phyloP scores from a whole-genome alignment of 2,797 vertebrate species.

The Halcyon badia region DNA sequence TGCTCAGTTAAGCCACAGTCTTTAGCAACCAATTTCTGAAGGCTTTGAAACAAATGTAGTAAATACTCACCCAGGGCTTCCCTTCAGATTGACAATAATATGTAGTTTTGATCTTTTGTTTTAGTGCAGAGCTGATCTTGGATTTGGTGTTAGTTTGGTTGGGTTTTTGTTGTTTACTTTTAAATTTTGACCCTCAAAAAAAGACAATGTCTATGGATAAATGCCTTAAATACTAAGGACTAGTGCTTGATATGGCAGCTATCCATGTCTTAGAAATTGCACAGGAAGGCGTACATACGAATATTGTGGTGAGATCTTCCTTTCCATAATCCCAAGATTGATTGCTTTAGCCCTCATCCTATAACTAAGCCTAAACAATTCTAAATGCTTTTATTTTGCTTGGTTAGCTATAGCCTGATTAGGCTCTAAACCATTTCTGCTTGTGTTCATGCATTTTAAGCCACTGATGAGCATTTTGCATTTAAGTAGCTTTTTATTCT shows the following conservation, averaged over 20 bases:
- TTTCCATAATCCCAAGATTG: background rate
- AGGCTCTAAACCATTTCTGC: background rate
- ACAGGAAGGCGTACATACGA: background rate
- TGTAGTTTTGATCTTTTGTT: background rate
- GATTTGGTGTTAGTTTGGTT: background rate
- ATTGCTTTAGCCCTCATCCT: background rate
- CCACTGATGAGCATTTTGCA: background rate
- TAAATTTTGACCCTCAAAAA: too few relatives aligned
- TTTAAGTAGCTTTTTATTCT: background rate
- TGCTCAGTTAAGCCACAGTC: background rate
- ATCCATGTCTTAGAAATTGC: background rate
- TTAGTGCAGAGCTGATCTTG: background rate
- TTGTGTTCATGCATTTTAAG: background rate
- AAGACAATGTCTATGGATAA: background rate
- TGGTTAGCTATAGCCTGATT: background rate
- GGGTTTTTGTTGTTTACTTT: too few relatives aligned
- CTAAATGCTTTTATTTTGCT: slow-evolving; percentile 11
- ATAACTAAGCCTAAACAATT: slow-evolving; percentile 2
- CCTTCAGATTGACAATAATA: background rate
- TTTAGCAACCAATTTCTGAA: background rate
- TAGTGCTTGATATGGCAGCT: background rate
- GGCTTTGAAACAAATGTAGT: background rate
- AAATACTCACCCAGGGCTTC: background rate
- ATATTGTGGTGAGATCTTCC: background rate
- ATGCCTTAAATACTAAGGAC: background rate